Percentiles rank a stretch among this genome's conserved stretches.
These are phyloP conservation scores for Bombus polaris DNA, from an alignment of 1,140 invertebrate species.

Conservation along the genomic window DNA sequence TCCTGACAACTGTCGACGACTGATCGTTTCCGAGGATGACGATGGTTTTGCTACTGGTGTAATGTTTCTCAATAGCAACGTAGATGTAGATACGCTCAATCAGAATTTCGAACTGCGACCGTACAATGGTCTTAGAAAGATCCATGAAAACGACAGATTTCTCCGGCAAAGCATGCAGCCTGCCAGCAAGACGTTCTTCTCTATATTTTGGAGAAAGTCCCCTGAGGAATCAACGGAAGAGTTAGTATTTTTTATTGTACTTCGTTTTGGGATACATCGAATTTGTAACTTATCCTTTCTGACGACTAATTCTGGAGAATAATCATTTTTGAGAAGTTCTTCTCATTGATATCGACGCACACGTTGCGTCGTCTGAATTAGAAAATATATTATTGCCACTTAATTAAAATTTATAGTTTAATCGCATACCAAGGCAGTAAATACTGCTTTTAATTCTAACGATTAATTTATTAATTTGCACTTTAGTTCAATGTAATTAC, in stretches of 20 bases:
- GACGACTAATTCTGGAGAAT: too few relatives aligned
- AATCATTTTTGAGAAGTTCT: too few relatives aligned
- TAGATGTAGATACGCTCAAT: constrained; percentile 86
- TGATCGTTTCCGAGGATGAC: constrained; percentile 82
- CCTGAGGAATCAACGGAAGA: background rate
- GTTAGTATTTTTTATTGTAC: background rate
- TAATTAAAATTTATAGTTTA: too few relatives aligned
- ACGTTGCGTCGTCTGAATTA: too few relatives aligned
- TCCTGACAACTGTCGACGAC: constrained; percentile 66
- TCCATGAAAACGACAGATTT: constrained; percentile 49
- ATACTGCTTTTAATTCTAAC: too few relatives aligned
- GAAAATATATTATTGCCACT: too few relatives aligned
- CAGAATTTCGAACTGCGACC: constrained; percentile 87
- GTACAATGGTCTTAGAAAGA: constrained; percentile 85
- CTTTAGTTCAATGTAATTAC: too few relatives aligned
- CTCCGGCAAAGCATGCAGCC: too few relatives aligned
- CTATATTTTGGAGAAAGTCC: background rate
- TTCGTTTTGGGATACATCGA: background rate
- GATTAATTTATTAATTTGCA: too few relatives aligned
- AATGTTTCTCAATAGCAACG: constrained; percentile 85
- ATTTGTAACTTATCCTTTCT: background rate
- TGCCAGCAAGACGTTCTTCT: constrained; percentile 16
- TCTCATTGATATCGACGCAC: too few relatives aligned
- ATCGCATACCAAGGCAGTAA: too few relatives aligned
- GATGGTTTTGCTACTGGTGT: constrained; percentile 84